Conservation (phyloP, 2,797 vertebrate species). For the Pangasius sanitwongsei region DNA sequence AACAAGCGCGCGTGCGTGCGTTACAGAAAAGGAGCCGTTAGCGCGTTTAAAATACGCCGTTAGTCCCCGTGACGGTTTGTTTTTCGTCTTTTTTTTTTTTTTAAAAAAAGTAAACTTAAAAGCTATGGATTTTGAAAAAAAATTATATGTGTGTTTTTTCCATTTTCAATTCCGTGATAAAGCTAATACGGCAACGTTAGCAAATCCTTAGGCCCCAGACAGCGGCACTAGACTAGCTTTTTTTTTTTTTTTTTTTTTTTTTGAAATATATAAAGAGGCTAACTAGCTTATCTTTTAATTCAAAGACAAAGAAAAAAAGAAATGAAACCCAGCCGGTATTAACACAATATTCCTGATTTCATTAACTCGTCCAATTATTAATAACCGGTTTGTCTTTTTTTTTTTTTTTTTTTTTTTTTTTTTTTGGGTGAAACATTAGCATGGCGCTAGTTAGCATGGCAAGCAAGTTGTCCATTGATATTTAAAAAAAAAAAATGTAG, state of each 20-base stretch:
- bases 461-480: neutral
- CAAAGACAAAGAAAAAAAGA: rapidly evolving
- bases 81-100: too few species aligned
- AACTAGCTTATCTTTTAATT: neutral
- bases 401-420: neutral
- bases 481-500: neutral
- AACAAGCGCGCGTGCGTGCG: neutral
- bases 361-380: neutral
- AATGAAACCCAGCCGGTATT: neutral
- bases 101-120: neutral
- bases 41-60: too few species aligned
- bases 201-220: constrained; percentile 1
- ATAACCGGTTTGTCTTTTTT: neutral
- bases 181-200: neutral
- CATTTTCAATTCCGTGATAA: neutral
- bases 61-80: too few species aligned
- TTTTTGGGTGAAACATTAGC: neutral
- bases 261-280: neutral
- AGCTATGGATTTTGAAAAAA: too few species aligned
- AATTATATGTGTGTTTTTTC: rapidly evolving
- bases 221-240: neutral
- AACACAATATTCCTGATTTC: neutral
- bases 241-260: too few species aligned
- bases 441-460: neutral
- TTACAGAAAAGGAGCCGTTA: neutral